A percentile compares a stretch with the other conserved stretches of the same genome.
phyloP scores from a whole-genome alignment of 30 jellyfish, hydroid and myxozoan species.

The Rhopilema esculentum region DNA sequence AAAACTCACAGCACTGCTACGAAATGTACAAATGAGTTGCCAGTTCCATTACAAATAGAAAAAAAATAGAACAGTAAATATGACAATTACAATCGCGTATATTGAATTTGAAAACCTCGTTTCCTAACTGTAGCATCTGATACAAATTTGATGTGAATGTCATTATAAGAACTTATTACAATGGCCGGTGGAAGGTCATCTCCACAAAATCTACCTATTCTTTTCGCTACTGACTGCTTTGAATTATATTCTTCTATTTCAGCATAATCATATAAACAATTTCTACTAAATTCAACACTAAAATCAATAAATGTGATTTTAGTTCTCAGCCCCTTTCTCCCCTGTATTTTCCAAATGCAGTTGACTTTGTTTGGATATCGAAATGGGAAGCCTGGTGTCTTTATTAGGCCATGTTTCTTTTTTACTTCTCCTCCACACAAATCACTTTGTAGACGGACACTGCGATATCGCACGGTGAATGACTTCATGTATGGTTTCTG shows the following conservation, averaged over 20 bases:
- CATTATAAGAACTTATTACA: constrained; percentile 46
- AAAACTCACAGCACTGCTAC: too few species aligned
- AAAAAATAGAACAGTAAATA: too few species aligned
- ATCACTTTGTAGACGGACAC: constrained; percentile 42
- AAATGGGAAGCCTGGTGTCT: constrained; percentile 89
- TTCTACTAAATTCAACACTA: constrained; percentile 62
- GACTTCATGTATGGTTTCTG: constrained; percentile 73
- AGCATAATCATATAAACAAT: constrained; percentile 79
- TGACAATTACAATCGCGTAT: not conserved
- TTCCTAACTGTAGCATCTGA: constrained; percentile 87
- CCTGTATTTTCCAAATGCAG: constrained; percentile 79
- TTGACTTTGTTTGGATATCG: constrained; percentile 76
- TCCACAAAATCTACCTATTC: constrained; percentile 91
- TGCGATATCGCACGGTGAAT: constrained; percentile 74
- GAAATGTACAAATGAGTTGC: too few species aligned
- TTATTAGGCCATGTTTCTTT: constrained; percentile 53
- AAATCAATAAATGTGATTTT: constrained; percentile 68
- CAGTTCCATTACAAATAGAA: not conserved
- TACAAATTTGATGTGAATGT: constrained; percentile 62
- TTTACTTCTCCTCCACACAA: constrained; percentile 59
- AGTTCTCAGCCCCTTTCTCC: constrained; percentile 31
- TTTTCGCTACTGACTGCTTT: constrained; percentile 54
- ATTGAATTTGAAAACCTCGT: constrained; percentile 65
- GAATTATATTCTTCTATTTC: constrained; percentile 72
- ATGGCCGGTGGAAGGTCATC: constrained; percentile 62